Base-by-base conservation (phyloP, 64 coral and sea anemone genomes). In the Montipora cactus region DNA sequence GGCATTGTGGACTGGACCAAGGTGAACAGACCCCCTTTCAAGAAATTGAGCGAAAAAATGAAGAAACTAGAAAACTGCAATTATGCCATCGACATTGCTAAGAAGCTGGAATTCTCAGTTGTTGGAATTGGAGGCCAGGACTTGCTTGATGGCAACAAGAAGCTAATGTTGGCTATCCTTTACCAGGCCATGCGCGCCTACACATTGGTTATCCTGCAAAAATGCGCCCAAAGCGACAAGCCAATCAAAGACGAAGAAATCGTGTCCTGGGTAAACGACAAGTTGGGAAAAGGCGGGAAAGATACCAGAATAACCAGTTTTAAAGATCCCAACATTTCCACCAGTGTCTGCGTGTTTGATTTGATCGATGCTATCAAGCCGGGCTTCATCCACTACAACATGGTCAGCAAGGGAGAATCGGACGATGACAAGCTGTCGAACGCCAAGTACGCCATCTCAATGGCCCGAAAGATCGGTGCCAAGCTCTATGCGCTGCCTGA, bases 1-100 rank as follows among this genome's bases (percentile, higher is more conserved):
- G 94, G 94, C 45, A 75, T 96, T 48, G 95, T 96, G 57, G 78
- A 96, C 23, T 98, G 94, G 94, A 89, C 88, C 68, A 96, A 93
- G 52, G 88, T 98, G 5, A 98, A 95, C 73, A 83, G 49, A 45
- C 94, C 97, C 7, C 97, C 97, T 74, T 98, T 92, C 53, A 95
- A 95, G 79, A 98, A 98, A 71, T 66, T 98, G 16, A 92, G 88
- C 61, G 97, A 91, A 12, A 98, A 92, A 44, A 98, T 98, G 97
- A 98, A 98, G 72, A 98, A 98, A 53, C 81, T 98, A 1, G 97
- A 98, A 18, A 98, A 98, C 84, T 98, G 97, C 55, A 98, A 98
- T 74, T 98, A 98, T 62, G 79, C 64, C 16, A 77, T 98, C 47
- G 94, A 91, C 4, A 49, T 96, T 4, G 97, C 97, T 49, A 95